phyloP scores from a whole-genome alignment of 2,113 vertebrate species.

The Anseranas semipalmata region DNA sequence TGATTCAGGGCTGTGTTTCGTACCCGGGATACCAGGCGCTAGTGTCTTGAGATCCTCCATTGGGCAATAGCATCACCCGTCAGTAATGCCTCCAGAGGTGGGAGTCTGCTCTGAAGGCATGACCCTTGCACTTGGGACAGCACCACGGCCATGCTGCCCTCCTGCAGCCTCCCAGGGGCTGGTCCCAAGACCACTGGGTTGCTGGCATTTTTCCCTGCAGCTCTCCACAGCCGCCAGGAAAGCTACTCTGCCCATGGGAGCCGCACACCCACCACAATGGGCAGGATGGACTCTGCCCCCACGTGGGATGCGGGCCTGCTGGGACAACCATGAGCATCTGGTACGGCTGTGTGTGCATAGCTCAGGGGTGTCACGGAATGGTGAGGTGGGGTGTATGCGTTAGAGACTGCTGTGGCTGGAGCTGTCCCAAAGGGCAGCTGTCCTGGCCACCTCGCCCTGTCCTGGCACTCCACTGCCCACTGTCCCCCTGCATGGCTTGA shows the following conservation, averaged over 20 bases:
- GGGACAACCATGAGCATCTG: neutral
- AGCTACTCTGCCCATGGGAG: neutral
- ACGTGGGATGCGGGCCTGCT: neutral
- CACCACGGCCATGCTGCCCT: too few relatives aligned
- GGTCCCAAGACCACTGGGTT: neutral
- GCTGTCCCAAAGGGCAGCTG: rapidly evolving
- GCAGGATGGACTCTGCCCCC: neutral
- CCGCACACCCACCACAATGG: neutral
- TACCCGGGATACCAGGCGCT: neutral
- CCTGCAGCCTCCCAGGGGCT: neutral
- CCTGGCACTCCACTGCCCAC: neutral
- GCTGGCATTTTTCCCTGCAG: neutral
- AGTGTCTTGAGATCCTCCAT: neutral
- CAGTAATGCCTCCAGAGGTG: neutral
- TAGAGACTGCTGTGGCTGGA: neutral
- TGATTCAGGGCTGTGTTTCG: neutral
- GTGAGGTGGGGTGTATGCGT: rapidly evolving
- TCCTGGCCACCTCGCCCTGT: too few relatives aligned
- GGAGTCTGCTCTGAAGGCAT: neutral
- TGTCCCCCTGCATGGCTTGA: too few relatives aligned
- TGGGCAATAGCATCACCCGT: neutral
- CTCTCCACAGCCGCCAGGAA: neutral
- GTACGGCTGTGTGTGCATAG: neutral
- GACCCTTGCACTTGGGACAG: neutral
- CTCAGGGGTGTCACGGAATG: rapidly evolving